phyloP scores from a whole-genome alignment of 1,140 invertebrate genomes.

The Palaemon carinicauda region DNA sequence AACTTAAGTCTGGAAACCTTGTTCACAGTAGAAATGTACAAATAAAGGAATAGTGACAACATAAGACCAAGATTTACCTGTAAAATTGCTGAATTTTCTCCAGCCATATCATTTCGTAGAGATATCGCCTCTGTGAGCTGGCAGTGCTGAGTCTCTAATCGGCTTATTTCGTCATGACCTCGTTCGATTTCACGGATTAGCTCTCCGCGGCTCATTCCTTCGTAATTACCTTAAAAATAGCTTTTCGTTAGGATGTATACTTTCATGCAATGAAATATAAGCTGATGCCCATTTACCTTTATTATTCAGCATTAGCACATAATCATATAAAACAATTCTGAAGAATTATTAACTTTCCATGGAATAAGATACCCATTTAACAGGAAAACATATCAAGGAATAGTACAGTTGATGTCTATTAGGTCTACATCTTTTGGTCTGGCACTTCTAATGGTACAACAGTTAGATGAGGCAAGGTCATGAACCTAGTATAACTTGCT shows the following conservation, averaged over 20 bases:
- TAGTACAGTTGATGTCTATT: too few species aligned
- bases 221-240: slow-evolving; percentile 27
- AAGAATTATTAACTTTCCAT: too few species aligned
- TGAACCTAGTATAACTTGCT: too few species aligned
- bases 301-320: not conserved
- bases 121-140: slow-evolving; percentile 35
- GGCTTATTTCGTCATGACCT: slow-evolving; percentile 10
- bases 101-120: not conserved
- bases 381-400: too few species aligned
- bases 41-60: not conserved
- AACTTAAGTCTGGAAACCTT: too few species aligned
- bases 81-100: not conserved
- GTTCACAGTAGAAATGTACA: too few species aligned
- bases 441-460: too few species aligned
- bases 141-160: slow-evolving; percentile 34
- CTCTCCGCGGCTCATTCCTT: slow-evolving; percentile 30
- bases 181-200: slow-evolving; percentile 40
- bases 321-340: too few species aligned
- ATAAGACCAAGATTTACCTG: slow-evolving; percentile 10
- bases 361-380: too few species aligned
- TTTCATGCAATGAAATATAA: not conserved
- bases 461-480: too few species aligned
- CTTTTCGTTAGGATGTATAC: not conserved
- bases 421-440: too few species aligned
- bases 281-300: not conserved